A percentile compares a stretch with the other conserved stretches of the same genome.
phyloP scores from a whole-genome alignment of 2,797 vertebrate species.

The Vireo griseus region DNA sequence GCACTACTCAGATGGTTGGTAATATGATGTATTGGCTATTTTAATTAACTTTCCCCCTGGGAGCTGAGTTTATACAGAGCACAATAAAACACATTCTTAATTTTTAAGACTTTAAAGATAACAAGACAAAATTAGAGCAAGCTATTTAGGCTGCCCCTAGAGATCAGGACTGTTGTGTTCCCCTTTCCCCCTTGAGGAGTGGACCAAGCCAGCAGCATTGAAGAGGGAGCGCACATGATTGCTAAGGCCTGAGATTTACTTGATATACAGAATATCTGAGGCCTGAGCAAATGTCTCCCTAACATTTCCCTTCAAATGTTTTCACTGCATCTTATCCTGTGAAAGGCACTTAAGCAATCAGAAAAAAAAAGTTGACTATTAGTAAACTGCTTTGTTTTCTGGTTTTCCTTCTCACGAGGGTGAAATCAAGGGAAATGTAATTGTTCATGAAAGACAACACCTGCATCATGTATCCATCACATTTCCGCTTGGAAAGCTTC shows the following conservation, averaged over 20 bases:
- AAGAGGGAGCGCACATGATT: not conserved
- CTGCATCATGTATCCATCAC: not conserved
- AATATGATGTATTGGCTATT: not conserved
- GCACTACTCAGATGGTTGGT: not conserved
- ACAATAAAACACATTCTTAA: not conserved
- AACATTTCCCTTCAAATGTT: not conserved
- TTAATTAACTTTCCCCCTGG: conserved; percentile 22
- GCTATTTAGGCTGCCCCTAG: not conserved
- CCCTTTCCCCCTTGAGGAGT: not conserved
- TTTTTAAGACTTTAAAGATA: conserved; percentile 4
- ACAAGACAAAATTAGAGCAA: not conserved
- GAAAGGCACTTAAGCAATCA: not conserved
- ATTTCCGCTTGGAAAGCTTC: conserved; percentile 12
- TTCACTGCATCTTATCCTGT: not conserved
- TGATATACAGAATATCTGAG: not conserved
- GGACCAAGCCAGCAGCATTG: fast-evolving
- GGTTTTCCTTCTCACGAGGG: not conserved
- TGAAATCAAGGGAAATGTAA: conserved; percentile 25
- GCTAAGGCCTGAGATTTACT: not conserved
- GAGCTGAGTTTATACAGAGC: not conserved
- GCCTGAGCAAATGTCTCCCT: not conserved
- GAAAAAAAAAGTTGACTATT: not conserved
- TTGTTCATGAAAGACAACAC: conserved; percentile 24
- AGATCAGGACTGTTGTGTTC: not conserved
- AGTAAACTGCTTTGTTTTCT: not conserved